These are phyloP conservation scores for Drosophila navojoa DNA, from an alignment of 1,140 invertebrate genomes.

Conservation along the genomic window DNA sequence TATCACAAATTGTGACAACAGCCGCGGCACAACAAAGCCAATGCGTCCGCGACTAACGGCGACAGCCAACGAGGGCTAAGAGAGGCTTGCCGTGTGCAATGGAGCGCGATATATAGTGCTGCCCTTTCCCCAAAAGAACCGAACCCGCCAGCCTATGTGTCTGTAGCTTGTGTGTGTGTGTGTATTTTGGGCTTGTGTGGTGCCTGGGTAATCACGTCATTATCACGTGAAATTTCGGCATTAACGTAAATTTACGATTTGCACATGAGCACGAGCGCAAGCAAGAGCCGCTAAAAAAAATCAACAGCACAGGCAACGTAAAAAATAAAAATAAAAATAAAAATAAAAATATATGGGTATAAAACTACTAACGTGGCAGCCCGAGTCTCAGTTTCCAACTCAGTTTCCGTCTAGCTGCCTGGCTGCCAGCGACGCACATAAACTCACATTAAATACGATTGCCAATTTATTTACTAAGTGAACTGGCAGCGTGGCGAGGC, in stretches of 20 bases:
- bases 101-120: constrained; percentile 53
- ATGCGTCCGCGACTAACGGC: constrained; percentile 15
- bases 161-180: constrained; percentile 10
- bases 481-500: constrained; percentile 50
- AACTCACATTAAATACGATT: constrained; percentile 83
- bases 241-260: constrained; percentile 82
- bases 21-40: constrained; percentile 4
- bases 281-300: constrained; percentile 29
- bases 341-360: constrained; percentile 22
- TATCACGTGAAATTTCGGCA: constrained; percentile 83
- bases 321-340: constrained; percentile 41
- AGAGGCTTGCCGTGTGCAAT: constrained; percentile 45
- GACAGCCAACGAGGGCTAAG: constrained; percentile 12
- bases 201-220: constrained; percentile 81
- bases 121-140: constrained; percentile 17
- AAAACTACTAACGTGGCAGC: constrained; percentile 41
- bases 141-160: constrained; percentile 27
- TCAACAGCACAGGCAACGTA: not conserved
- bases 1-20: constrained; percentile 28
- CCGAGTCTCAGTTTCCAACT: constrained; percentile 4
- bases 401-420: constrained; percentile 28
- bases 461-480: constrained; percentile 82
- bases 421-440: constrained; percentile 74
- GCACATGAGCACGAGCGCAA: constrained; percentile 72
- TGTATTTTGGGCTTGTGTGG: constrained; percentile 51